Percentiles rank a stretch among this genome's conserved stretches.
phyloP scores from a whole-genome alignment of 2,797 vertebrate genomes.

The Sphaeramia orbicularis region DNA sequence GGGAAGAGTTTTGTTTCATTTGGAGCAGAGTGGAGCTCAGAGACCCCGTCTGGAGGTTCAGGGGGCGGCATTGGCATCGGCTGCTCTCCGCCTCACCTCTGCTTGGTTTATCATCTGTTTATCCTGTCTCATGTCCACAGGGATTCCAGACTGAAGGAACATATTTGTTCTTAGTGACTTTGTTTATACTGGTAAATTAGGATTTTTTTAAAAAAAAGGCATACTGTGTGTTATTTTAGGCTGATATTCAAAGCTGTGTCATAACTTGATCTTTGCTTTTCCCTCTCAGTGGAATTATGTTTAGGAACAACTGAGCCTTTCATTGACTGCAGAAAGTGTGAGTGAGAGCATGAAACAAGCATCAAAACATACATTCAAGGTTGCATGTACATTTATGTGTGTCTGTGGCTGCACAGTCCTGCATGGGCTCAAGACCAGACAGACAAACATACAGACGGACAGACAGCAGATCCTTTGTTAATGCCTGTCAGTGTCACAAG shows the following conservation, averaged over 20 bases:
- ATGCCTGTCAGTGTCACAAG: conserved; percentile 56
- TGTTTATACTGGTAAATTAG: conserved; percentile 34
- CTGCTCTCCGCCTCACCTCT: conserved; percentile 40
- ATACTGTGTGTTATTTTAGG: conserved; percentile 39
- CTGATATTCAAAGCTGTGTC: conserved; percentile 16
- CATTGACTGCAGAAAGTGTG: conserved; percentile 33
- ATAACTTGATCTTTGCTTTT: conserved; percentile 24
- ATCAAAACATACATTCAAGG: conserved; percentile 9
- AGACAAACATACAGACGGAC: neutral
- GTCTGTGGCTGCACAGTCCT: conserved; percentile 2
- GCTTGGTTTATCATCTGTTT: conserved; percentile 46
- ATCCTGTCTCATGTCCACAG: conserved; percentile 31
- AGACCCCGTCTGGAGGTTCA: conserved; percentile 25
- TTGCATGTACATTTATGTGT: neutral
- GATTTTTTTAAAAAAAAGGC: conserved; percentile 37
- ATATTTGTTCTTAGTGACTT: conserved; percentile 21
- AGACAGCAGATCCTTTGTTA: conserved; percentile 54
- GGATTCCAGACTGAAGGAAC: conserved; percentile 27
- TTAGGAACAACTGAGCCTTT: neutral
- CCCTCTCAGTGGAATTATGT: conserved; percentile 3
- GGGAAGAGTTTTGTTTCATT: conserved; percentile 58
- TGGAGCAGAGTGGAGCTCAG: conserved; percentile 44
- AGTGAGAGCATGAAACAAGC: conserved; percentile 1
- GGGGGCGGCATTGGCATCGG: conserved; percentile 39
- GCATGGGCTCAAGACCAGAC: conserved; percentile 8